A percentile compares a stretch with the other conserved stretches of the same genome.
Evolutionary conservation across 2,888 invertebrate genomes (phyloP).

Genomic region (Himalopsyche kuldschensis): DNA sequence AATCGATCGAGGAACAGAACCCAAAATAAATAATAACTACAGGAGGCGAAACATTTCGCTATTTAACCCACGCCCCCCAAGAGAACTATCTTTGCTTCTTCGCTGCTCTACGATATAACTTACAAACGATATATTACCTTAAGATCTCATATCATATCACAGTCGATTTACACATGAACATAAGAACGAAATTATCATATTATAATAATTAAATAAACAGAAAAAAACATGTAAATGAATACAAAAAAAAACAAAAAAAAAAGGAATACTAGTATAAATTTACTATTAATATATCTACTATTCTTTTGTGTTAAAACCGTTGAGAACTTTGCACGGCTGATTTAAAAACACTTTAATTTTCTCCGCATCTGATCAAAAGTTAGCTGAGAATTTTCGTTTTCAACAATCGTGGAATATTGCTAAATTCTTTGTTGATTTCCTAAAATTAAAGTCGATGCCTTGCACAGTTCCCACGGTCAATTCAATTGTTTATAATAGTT

Average conservation of each 20-base stretch:
- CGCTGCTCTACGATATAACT: slow-evolving; percentile 30
- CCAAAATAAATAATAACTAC: not conserved
- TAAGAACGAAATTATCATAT: slow-evolving; percentile 20
- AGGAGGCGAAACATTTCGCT: not conserved
- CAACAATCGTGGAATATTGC: no score
- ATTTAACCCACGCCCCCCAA: not conserved
- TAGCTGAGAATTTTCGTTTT: no score
- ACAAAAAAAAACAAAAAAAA: not conserved
- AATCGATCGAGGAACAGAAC: slow-evolving; percentile 13
- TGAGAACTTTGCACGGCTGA: not conserved
- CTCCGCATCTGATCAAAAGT: no score
- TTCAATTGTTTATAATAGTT: not conserved
- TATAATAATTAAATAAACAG: slow-evolving; percentile 18
- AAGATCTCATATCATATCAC: slow-evolving; percentile 39
- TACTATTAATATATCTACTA: slow-evolving; percentile 24
- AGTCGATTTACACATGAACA: slow-evolving; percentile 35
- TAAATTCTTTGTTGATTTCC: no score
- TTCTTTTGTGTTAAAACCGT: not conserved
- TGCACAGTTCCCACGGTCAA: not conserved
- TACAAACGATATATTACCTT: slow-evolving; percentile 36
- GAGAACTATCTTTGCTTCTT: slow-evolving; percentile 13
- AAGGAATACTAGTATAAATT: slow-evolving; percentile 24
- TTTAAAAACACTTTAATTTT: not conserved
- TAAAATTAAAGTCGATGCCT: no score
- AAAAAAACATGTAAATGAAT: slow-evolving; percentile 9